A percentile compares a stretch with the other conserved stretches of the same genome.
phyloP scores from a whole-genome alignment of 2,797 vertebrate species.

The Neosalanx taihuensis region DNA sequence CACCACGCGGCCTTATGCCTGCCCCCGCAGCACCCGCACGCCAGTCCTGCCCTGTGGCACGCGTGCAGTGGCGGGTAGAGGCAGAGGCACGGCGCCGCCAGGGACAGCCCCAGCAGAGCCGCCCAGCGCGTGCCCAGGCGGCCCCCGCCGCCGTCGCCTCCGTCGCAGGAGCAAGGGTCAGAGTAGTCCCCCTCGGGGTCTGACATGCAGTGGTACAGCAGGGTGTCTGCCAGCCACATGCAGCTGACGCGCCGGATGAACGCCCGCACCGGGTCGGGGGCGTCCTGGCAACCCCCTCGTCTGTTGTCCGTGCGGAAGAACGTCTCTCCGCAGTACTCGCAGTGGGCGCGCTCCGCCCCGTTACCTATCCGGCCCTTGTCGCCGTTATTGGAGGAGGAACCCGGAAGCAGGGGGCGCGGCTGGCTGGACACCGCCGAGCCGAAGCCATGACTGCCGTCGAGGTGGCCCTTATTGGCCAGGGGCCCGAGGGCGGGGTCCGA shows the following conservation, averaged over 20 bases:
- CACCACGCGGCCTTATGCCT: conserved; percentile 93
- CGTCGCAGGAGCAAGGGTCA: conserved; percentile 95
- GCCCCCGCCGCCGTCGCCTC: conserved; percentile 70
- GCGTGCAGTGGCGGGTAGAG: conserved; percentile 94
- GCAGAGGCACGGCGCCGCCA: conserved; percentile 97
- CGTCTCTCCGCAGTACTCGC: conserved; percentile 91
- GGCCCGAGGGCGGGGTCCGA: conserved; percentile 81
- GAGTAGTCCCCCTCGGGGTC: conserved; percentile 97
- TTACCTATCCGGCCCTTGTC: conserved; percentile 70
- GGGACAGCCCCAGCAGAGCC: conserved; percentile 91
- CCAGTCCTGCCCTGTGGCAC: conserved; percentile 89
- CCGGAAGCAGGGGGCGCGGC: conserved; percentile 75
- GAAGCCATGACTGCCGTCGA: conserved; percentile 43
- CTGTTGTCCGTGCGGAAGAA: conserved; percentile 88
- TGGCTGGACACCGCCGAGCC: conserved; percentile 82
- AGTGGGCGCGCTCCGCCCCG: conserved; percentile 76
- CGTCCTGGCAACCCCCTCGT: conserved; percentile 90
- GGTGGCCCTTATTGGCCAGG: conserved; percentile 74
- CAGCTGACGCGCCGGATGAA: conserved; percentile 92
- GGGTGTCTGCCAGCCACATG: conserved; percentile 97
- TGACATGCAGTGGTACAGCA: conserved; percentile 99
- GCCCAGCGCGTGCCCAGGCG: conserved; percentile 94
- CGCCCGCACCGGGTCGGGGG: conserved; percentile 85
- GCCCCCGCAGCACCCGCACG: conserved; percentile 93
- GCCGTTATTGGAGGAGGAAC: conserved; percentile 65